Base-by-base conservation (phyloP, 2,888 invertebrate species). In the Melanophora roralis region DNA sequence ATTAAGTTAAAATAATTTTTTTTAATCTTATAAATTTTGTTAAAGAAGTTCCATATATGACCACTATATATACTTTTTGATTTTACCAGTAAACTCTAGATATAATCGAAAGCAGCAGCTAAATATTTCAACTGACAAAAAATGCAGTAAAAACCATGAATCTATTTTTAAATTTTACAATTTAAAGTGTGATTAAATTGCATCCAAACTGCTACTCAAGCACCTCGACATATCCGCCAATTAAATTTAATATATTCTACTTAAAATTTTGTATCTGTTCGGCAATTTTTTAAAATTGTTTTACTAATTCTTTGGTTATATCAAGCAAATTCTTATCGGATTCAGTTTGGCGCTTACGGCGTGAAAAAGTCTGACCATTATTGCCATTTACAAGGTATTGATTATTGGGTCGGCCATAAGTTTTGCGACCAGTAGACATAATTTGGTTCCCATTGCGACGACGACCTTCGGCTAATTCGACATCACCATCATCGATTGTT, bases 231-330 rank as follows among this genome's bases (percentile, higher is more conserved):
- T 69, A 5, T 83, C n/a, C 74, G 14, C 69, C 68, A 53, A 86
- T 75, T 3, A 84, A 78, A 47, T 83, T 75, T 57, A 84, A 68
- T 2, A 88, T 34, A 0, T 81, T 14, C 0, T 86, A 34, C 81
- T 82, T 85, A 23, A 84, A 45, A 32, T 75, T 67, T 14, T 77
- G 83, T 23, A 87, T 53, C 0, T 83, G 75, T 2, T 86, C 83
- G 2, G 38, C 47, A 47, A 80, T 36, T 27, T 82, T 45, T 59
- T 79, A 47, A 9, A 67, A 59, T 4, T 68, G 45, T 2, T 79
- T 40, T 2, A 57, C 9, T 2, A 77, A 55, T 12, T 73, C 64
- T 2, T 68, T 68, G 5, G 16, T 34, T 0, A n/a, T 9, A 11
- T 19, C 21, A 9, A 34, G 16, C 47, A 43, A 49, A 55, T 43